Conservation (phyloP, 2,888 invertebrate species). For the Himalopsyche japonica region DNA sequence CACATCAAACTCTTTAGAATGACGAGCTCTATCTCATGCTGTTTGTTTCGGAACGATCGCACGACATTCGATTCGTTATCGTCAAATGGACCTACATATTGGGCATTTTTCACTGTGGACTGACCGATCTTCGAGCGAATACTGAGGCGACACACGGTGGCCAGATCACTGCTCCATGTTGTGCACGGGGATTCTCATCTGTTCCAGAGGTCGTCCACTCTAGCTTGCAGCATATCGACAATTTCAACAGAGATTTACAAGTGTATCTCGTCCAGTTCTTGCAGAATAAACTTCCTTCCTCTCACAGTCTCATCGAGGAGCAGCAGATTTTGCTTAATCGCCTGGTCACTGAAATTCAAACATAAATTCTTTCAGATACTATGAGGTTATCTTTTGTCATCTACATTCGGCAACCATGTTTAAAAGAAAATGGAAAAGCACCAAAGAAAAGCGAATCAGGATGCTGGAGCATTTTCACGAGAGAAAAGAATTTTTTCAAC, state of each 20-base stretch:
- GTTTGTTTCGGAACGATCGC: too few species aligned
- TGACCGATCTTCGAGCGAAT: too few species aligned
- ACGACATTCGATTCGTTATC: too few species aligned
- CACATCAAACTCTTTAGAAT: too few species aligned
- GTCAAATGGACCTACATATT: too few species aligned
- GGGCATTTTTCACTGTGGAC: too few species aligned
- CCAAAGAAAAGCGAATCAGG: constrained; percentile 79
- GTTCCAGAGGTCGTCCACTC: constrained; percentile 95
- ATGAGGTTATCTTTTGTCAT: constrained; percentile 7
- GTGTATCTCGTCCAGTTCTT: constrained; percentile 95
- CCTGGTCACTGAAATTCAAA: constrained; percentile 79
- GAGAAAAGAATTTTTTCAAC: constrained; percentile 75
- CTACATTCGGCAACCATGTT: constrained; percentile 56
- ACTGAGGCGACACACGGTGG: too few species aligned
- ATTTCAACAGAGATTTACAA: constrained; percentile 95
- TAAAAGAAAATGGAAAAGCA: constrained; percentile 74
- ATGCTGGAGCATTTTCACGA: constrained; percentile 87
- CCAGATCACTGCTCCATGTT: constrained; percentile 71
- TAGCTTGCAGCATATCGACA: constrained; percentile 81
- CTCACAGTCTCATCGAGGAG: constrained; percentile 94
- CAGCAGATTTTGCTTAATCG: constrained; percentile 97
- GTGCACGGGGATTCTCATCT: constrained; percentile 85
- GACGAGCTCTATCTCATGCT: too few species aligned
- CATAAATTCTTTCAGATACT: background rate
- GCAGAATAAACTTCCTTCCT: constrained; percentile 93